phyloP scores from a whole-genome alignment of 1,140 invertebrate genomes.

The Drosophila nigromelanica region DNA sequence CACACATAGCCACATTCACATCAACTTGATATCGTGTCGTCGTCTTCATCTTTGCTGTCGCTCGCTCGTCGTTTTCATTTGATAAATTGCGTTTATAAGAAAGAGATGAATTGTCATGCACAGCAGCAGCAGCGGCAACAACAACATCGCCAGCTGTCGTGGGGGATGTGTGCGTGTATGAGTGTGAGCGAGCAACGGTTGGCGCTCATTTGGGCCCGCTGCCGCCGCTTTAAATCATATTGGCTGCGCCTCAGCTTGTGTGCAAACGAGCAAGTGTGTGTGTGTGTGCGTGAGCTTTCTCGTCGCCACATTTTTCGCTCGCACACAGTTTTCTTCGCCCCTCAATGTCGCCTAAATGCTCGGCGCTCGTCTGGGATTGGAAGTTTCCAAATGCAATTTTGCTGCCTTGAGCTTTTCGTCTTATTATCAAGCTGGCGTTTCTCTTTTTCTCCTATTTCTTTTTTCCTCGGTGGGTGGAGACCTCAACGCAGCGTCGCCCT shows the following conservation, averaged over 20 bases:
- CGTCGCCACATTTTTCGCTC: constrained; percentile 65
- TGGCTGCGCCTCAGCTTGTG: constrained; percentile 67
- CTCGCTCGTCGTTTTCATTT: constrained; percentile 83
- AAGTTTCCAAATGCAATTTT: constrained; percentile 82
- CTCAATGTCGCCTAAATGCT: constrained; percentile 25
- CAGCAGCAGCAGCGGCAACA: constrained; percentile 57
- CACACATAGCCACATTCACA: constrained; percentile 28
- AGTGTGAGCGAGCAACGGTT: constrained; percentile 58
- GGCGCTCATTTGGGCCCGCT: constrained; percentile 59
- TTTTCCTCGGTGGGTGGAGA: constrained; percentile 60
- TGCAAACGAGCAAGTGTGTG: constrained; percentile 12
- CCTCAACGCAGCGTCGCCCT: constrained; percentile 35
- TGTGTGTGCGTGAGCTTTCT: constrained; percentile 49
- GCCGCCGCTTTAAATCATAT: constrained; percentile 76
- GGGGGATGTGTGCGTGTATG: constrained; percentile 27
- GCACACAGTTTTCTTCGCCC: constrained; percentile 43
- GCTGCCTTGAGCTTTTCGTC: constrained; percentile 75
- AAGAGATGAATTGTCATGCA: constrained; percentile 84
- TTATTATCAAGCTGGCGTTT: constrained; percentile 50
- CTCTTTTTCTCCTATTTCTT: constrained; percentile 24
- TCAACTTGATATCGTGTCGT: constrained; percentile 80
- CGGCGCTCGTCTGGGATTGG: constrained; percentile 75
- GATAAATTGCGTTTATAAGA: constrained; percentile 84
- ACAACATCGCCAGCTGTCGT: constrained; percentile 31
- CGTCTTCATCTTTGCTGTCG: constrained; percentile 83